phyloP scores from a whole-genome alignment of 2,888 invertebrate species.

The Cryptocephalus moraei region DNA sequence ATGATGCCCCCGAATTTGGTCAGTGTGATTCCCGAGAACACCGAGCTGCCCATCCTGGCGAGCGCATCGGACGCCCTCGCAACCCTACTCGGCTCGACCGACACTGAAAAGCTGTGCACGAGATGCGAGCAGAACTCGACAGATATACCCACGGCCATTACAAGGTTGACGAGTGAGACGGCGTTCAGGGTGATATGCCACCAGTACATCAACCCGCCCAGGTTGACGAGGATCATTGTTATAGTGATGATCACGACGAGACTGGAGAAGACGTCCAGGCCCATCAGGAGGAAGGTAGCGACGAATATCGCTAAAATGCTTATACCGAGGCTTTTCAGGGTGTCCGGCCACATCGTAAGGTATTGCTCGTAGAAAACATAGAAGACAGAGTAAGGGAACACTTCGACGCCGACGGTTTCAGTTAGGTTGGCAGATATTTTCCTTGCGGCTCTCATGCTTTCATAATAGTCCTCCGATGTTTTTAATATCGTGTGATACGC shows the following conservation, averaged over 20 bases:
- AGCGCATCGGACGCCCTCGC: slow-evolving; percentile 75
- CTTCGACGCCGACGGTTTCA: slow-evolving; percentile 57
- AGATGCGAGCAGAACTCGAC: slow-evolving; percentile 98
- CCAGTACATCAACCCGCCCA: slow-evolving; percentile 94
- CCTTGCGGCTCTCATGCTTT: slow-evolving; percentile 73
- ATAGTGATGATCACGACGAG: slow-evolving; percentile 84
- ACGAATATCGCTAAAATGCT: slow-evolving; percentile 89
- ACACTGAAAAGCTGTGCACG: slow-evolving; percentile 82
- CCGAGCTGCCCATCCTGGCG: slow-evolving; percentile 86
- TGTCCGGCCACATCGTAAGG: slow-evolving; percentile 88
- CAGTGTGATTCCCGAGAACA: slow-evolving; percentile 94
- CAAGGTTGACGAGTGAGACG: slow-evolving; percentile 92
- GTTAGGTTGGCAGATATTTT: slow-evolving; percentile 56
- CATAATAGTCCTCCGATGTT: slow-evolving; percentile 82
- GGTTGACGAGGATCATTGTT: slow-evolving; percentile 83
- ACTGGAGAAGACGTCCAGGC: slow-evolving; percentile 86
- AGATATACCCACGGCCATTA: slow-evolving; percentile 95
- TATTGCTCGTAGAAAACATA: slow-evolving; percentile 99
- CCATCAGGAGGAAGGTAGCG: slow-evolving; percentile 86
- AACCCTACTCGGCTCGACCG: slow-evolving; percentile 59
- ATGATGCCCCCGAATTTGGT: slow-evolving; percentile 97
- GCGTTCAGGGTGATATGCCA: slow-evolving; percentile 95
- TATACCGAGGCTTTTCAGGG: slow-evolving; percentile 75
- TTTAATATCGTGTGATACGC: slow-evolving; percentile 89
- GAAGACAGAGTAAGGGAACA: slow-evolving; percentile 88